Base-by-base conservation (phyloP, 1,140 invertebrate genomes). In the Manduca sexta region DNA sequence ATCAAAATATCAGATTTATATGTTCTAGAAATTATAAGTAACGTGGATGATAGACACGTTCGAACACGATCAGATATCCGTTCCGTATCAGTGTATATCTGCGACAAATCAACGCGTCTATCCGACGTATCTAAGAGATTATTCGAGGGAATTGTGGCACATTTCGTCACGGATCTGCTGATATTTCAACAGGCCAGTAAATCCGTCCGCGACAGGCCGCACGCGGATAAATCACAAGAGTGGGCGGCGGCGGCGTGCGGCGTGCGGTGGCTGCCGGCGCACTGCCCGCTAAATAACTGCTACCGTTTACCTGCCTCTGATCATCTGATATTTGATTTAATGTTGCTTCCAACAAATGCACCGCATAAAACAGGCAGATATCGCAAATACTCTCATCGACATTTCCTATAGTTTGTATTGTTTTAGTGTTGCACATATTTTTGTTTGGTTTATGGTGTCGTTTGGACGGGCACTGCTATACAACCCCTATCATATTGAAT, bases 261-360 rank as follows among this genome's bases (percentile, higher is more conserved):
- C 35, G 42, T 34, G 42, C 47, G 45, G 41, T 63, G 38, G 61
- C 68, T 62, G 64, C 54, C 54, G 56, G 60, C 65, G 52, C 55
- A 62, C 55, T 62, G 57, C 49, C 55, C 37, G 69, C 67, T 73
- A 69, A 69, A 70, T 71, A 79, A 74, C 73, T 57, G 80, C 77
- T 84, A 84, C 80, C 77, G 80, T 84, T 84, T 80, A 80, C 75
- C 71, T 77, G 74, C 66, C 66, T 54, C 64, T 64, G 76, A 84
- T 77, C 76, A 78, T 74, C 75, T 75, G 77, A 84, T 84, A 84
- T 64, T 69, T 77, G 77, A 81, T 81, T 81, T 81, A 79, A 72
- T 76, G 59, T 64, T 61, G 60, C 65, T 64, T 55, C 59, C 51
- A 59, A 55, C 46, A 50, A 60, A 56, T 60, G 38, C 52, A 38